Evolutionary conservation across 2,797 vertebrate species (phyloP), one percentile per base, ranked within the genome.

Genomic region (Scolopax bukidnonensis): DNA sequence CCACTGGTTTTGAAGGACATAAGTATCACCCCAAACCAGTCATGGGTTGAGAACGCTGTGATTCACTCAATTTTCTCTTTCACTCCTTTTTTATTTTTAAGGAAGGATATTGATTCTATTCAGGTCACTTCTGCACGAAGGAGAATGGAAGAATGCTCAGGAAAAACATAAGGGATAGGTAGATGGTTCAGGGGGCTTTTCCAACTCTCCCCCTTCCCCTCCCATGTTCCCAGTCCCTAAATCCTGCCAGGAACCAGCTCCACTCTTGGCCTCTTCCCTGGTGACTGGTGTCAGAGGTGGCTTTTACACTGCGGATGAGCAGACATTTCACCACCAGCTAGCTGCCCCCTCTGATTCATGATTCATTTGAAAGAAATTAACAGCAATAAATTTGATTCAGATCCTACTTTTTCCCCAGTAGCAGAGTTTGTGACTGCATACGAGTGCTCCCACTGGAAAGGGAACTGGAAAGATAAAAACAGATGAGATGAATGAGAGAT

Each of bases 381-480:
- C n/a, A 70, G 38, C 47, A 82, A 87, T 76, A 92, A 70, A 84
- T 84, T 88, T 40, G 25, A 59, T 83, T 70, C 17, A 63, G 83
- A 80, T 65, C 48, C 54, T 51, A 5, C 27, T 61, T 93, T 84
- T 74, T 7, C 9, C 54, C 59, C 40, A 63, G 65, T 15, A 87
- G 69, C 54, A 59, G 82, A 82, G 76, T 91, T 76, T 70, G 65
- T 45, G 69, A 76, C 41, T 27, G 40, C 1, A 0, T 78, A 45
- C 0, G 8, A 91, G 76, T 1, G 4, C 47, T 94, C 65, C 69
- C 76, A 76, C 24, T 84, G 82, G 87, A 88, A 91, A 73, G 16
- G 41, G 24, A 83, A 71, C 60, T 80, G 60, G 65, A 51, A 84
- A 91, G 83, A 82, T 76, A 91, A 94, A 95, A 96, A 88, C 21